These are phyloP conservation scores for Lonchura striata DNA, from an alignment of 2,113 vertebrate species.

Conservation along the genomic window DNA sequence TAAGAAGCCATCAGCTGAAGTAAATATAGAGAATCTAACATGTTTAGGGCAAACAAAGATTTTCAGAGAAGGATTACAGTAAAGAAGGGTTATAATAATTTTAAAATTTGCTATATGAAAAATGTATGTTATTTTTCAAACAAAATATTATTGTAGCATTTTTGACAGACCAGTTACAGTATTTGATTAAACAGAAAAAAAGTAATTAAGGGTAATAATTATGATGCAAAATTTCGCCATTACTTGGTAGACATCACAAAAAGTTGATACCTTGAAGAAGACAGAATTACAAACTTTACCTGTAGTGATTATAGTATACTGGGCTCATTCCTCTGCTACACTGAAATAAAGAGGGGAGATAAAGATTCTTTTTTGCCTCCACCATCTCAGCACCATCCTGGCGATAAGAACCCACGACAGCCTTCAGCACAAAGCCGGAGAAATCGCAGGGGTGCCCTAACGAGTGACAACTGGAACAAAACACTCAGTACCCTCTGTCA, in stretches of 20 bases:
- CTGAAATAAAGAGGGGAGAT: constrained; percentile 13
- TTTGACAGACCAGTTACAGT: not conserved
- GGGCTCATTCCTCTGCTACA: not conserved
- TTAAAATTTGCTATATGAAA: not conserved
- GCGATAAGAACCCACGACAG: constrained; percentile 24
- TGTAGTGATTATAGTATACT: not conserved
- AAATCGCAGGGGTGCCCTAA: constrained; percentile 44
- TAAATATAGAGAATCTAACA: not conserved
- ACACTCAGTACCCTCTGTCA: constrained; percentile 51
- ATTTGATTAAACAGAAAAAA: not conserved
- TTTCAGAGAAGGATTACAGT: not conserved
- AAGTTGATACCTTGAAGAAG: not conserved
- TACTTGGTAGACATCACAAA: not conserved
- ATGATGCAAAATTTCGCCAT: not conserved
- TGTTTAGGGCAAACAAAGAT: not conserved
- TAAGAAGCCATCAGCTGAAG: not conserved
- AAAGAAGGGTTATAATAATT: not conserved
- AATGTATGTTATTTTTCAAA: not conserved
- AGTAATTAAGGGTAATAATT: not conserved
- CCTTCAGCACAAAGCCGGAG: constrained; percentile 51
- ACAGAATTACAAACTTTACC: not conserved
- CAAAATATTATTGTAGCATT: not conserved
- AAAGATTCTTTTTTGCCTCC: constrained; percentile 6
- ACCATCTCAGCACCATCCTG: constrained; percentile 9
- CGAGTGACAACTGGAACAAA: constrained; percentile 21